Conservation (phyloP, 2,113 vertebrate species). For the Scartelaos histophorus region DNA sequence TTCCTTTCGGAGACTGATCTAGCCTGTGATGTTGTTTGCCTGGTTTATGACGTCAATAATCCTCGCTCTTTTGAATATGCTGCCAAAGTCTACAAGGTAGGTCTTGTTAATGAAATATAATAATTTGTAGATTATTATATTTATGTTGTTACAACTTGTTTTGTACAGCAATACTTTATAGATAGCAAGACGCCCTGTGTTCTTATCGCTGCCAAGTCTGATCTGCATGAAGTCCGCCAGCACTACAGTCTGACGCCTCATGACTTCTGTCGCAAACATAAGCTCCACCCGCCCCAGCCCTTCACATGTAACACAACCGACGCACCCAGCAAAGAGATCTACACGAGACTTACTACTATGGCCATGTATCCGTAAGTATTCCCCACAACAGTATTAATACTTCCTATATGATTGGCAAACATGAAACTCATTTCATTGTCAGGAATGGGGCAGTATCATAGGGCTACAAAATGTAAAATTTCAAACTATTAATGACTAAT, state of each 20-base stretch:
- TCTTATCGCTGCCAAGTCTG: slow-evolving; percentile 91
- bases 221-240: slow-evolving; percentile 93
- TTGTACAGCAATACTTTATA: slow-evolving; percentile 91
- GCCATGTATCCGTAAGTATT: slow-evolving; percentile 99
- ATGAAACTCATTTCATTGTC: not conserved
- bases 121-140: not conserved
- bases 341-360: slow-evolving; percentile 96
- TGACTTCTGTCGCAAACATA: slow-evolving; percentile 97
- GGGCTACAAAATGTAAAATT: too few species aligned
- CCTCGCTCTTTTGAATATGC: slow-evolving; percentile 95
- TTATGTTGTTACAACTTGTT: not conserved
- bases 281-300: slow-evolving; percentile 96
- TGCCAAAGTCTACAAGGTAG: slow-evolving; percentile 94
- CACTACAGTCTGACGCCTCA: slow-evolving; percentile 87
- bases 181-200: slow-evolving; percentile 96
- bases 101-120: not conserved
- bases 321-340: slow-evolving; percentile 90
- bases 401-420: not conserved
- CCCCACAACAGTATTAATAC: slow-evolving; percentile 33
- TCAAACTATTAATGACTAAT: too few species aligned
- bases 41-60: slow-evolving; percentile 93
- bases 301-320: slow-evolving; percentile 91
- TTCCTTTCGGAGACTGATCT: slow-evolving; percentile 88
- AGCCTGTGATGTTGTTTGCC: slow-evolving; percentile 90
- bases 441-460: not conserved